phyloP scores from a whole-genome alignment of 2,113 vertebrate species.

The Xiphophorus couchianus region DNA sequence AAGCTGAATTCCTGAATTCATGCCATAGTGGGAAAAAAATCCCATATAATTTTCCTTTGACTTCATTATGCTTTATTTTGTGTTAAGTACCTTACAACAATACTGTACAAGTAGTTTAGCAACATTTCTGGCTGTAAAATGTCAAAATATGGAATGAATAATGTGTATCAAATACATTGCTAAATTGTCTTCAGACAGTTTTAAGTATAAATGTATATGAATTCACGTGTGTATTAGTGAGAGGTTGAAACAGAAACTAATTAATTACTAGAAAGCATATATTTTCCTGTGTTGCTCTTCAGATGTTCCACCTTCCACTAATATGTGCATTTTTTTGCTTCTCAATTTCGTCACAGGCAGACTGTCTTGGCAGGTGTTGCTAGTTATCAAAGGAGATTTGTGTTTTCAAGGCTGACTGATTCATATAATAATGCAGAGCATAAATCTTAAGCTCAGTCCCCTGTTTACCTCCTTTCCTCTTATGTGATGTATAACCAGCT shows the following conservation, averaged over 20 bases:
- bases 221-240: background rate
- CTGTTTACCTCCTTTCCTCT: slow-evolving; percentile 49
- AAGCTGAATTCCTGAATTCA: background rate
- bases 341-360: slow-evolving; percentile 52
- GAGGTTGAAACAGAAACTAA: background rate
- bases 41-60: background rate
- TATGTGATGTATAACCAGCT: slow-evolving; percentile 36
- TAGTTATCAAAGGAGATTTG: slow-evolving; percentile 61
- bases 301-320: slow-evolving; percentile 4
- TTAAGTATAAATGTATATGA: background rate
- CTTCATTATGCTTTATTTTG: background rate
- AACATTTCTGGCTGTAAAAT: background rate
- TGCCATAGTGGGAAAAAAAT: too few relatives aligned
- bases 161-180: background rate
- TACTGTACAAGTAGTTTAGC: background rate
- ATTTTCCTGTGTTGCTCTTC: slow-evolving; percentile 24
- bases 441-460: slow-evolving; percentile 48
- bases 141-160: background rate
- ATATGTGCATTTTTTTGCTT: slow-evolving; percentile 1
- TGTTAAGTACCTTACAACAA: background rate
- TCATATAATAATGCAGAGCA: slow-evolving; percentile 36
- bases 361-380: slow-evolving; percentile 68
- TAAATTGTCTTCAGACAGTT: background rate
- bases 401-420: slow-evolving; percentile 47
- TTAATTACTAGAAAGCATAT: slow-evolving; percentile 33